These are phyloP conservation scores for Serripes groenlandicus DNA, from an alignment of 2,888 invertebrate species.

Conservation along the genomic window DNA sequence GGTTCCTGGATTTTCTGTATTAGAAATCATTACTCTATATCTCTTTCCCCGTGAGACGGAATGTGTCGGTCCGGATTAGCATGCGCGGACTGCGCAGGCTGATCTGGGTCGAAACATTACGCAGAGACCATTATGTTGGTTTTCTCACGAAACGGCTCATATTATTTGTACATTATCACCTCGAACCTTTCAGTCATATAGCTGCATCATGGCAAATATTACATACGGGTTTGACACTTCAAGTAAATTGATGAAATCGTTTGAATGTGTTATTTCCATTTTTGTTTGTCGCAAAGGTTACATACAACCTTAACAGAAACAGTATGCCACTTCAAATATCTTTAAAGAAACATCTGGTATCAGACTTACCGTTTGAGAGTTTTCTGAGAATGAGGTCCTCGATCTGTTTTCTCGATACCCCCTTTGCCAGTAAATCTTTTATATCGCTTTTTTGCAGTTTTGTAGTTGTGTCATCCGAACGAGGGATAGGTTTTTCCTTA, in stretches of 20 bases:
- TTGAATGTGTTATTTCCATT: neutral
- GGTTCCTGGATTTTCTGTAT: too few relatives aligned
- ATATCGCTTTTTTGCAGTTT: neutral
- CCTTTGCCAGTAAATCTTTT: neutral
- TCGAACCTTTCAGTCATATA: neutral
- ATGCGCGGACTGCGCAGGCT: too few relatives aligned
- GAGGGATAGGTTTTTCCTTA: neutral
- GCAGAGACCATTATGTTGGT: too few relatives aligned
- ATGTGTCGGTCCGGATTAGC: too few relatives aligned
- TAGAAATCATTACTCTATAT: too few relatives aligned
- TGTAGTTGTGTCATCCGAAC: neutral
- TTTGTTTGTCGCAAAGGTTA: neutral
- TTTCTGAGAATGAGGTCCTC: neutral
- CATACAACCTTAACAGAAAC: neutral
- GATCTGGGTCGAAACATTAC: too few relatives aligned
- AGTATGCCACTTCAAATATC: neutral
- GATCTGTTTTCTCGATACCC: neutral
- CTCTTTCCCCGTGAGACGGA: too few relatives aligned
- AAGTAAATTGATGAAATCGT: neutral
- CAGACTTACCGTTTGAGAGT: slow-evolving; percentile 2
- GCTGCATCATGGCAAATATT: neutral
- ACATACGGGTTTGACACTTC: neutral
- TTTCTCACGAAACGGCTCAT: too few relatives aligned
- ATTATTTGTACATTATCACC: too few relatives aligned
- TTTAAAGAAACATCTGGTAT: neutral